phyloP scores from a whole-genome alignment of 2,113 vertebrate species.

The Calyptomena viridis region DNA sequence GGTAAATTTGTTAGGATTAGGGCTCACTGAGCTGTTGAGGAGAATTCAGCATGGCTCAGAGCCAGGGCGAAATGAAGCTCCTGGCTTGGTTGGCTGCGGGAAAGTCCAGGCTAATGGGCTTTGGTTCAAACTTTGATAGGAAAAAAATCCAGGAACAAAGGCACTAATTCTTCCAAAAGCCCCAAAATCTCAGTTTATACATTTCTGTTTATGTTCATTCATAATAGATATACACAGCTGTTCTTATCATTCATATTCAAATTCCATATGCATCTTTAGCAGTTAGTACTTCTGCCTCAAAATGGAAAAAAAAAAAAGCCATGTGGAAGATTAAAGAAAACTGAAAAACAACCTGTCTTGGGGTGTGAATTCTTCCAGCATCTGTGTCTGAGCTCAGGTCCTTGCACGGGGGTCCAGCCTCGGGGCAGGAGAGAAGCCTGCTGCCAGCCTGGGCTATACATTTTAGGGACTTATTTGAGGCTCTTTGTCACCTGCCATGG shows the following conservation, averaged over 20 bases:
- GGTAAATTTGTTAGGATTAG: conserved; percentile 76
- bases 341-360: not conserved
- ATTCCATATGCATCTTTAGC: conserved; percentile 66
- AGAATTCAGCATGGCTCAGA: conserved; percentile 57
- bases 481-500: not conserved
- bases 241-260: conserved; percentile 75
- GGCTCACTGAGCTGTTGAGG: conserved; percentile 71
- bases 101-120: conserved; percentile 71
- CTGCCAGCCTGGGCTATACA: not conserved
- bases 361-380: not conserved
- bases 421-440: fast-evolving
- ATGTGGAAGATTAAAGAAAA: not conserved
- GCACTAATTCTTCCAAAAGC: conserved; percentile 74
- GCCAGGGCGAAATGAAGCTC: conserved; percentile 70
- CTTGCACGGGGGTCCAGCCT: not conserved
- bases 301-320: not conserved
- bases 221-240: conserved; percentile 76
- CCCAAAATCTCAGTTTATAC: conserved; percentile 73
- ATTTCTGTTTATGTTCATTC: conserved; percentile 75
- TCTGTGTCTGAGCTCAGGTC: not conserved
- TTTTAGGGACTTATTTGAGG: not conserved
- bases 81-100: conserved; percentile 62
- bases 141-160: conserved; percentile 75
- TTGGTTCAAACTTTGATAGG: conserved; percentile 69
- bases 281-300: conserved; percentile 49